Evolutionary conservation across 2,797 vertebrate genomes (phyloP), one percentile per base, ranked within the genome.

Genomic region (Tadarida brasiliensis): DNA sequence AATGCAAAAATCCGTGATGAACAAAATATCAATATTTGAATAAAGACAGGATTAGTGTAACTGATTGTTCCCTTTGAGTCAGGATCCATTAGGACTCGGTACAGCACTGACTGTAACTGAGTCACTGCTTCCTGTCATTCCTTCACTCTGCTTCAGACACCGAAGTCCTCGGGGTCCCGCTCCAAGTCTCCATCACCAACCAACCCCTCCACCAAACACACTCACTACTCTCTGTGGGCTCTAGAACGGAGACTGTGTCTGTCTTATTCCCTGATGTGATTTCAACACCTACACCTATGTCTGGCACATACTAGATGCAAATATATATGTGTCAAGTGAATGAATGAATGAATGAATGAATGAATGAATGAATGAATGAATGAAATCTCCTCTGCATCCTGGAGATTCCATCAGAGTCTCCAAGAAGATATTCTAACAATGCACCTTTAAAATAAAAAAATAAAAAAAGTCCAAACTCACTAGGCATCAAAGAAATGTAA

Each of bases 1-100:
- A 86, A 54, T 86, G 71, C 47, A 86, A 93, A 97, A 88, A 92
- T 61, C 11, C 28, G 92, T 70, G 83, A 90, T 71, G 70, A 94
- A 83, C 30, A 90, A 96, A 94, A 94, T 51, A 94, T 51, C 73
- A 71, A 96, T 83, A 87, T 94, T 61, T 91, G 61, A 91, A 71
- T 94, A 76, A 80, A 86, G 67, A 56, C 44, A 73, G n/a, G 47
- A 90, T 85, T 85, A n/a, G 28, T 57, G 17, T 67, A 73, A 47
- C 54, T 44, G 88, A 54, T 85, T 85, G 95, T 85, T 95, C 44
- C 63, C 78, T 93, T 90, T 63, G 47, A 63, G 26, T 61, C 70
- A 39, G 44, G 63, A 19, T 70, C 22, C 17, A 16, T 11, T 24
- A 59, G 0, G 47, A 33, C 51, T 68, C 11, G 6, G 30, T 15